Conservation (phyloP, 2,113 vertebrate genomes). For the Pungitius pungitius region DNA sequence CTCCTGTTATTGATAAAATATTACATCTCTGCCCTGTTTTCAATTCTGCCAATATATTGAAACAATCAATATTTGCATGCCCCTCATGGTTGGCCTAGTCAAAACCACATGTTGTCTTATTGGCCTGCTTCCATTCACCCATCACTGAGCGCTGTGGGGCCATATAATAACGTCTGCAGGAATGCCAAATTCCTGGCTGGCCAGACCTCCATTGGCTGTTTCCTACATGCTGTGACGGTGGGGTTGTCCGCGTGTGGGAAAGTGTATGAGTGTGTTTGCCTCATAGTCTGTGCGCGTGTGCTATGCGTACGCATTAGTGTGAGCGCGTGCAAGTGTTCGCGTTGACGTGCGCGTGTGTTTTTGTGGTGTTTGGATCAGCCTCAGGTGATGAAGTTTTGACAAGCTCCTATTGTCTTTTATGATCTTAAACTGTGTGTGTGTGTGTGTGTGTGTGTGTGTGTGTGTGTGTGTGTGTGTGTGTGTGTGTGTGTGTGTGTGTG, state of each 20-base stretch:
- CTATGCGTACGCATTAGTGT: neutral
- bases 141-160: conserved; percentile 45
- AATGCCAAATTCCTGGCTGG: conserved; percentile 66
- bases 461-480: conserved; percentile 10
- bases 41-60: conserved; percentile 68
- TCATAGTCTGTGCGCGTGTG: neutral
- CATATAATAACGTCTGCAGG: conserved; percentile 58
- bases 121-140: conserved; percentile 56
- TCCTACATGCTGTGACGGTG: conserved; percentile 56
- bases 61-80: conserved; percentile 75
- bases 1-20: conserved; percentile 68
- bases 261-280: neutral
- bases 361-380: conserved; percentile 49
- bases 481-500: conserved; percentile 14
- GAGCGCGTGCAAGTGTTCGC: neutral
- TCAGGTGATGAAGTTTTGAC: conserved; percentile 68
- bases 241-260: conserved; percentile 24
- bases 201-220: conserved; percentile 54
- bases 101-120: conserved; percentile 64
- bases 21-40: conserved; percentile 64
- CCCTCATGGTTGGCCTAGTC: conserved; percentile 55
- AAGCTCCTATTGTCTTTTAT: conserved; percentile 56
- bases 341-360: neutral
- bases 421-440: conserved; percentile 23
- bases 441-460: conserved; percentile 13